phyloP scores from a whole-genome alignment of 2,888 invertebrate species.

The Prosapia bicincta region DNA sequence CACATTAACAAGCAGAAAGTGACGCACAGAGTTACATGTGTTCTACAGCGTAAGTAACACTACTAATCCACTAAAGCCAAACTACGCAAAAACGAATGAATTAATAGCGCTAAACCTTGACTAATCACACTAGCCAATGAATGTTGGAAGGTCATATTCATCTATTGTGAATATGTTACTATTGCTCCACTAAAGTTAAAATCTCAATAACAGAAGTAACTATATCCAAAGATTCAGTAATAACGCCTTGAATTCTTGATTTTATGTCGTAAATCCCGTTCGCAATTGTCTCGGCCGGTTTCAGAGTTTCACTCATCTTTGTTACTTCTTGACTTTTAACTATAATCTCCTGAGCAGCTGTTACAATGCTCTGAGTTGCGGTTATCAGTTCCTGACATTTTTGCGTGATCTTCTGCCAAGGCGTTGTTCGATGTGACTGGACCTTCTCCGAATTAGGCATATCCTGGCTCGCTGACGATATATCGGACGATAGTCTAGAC shows the following conservation, averaged over 20 bases:
- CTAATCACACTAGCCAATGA: no score
- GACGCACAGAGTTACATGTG: no score
- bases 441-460: conserved; percentile 3
- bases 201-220: conserved; percentile 9
- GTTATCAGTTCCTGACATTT: conserved; percentile 5
- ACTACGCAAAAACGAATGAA: no score
- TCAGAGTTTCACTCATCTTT: not conserved
- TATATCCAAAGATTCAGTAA: conserved; percentile 4
- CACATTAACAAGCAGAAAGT: no score
- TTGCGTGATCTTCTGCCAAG: conserved; percentile 12
- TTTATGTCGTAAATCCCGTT: not conserved
- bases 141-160: no score
- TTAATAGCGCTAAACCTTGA: no score
- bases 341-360: conserved; percentile 11
- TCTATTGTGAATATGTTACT: no score
- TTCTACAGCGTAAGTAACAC: no score
- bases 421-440: not conserved
- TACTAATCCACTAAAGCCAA: no score
- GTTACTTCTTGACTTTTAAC: not conserved
- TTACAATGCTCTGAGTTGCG: not conserved
- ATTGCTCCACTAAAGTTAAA: not conserved
- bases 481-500: conserved; percentile 10
- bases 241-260: not conserved
- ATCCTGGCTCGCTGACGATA: conserved; percentile 13
- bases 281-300: not conserved